Evolutionary conservation across 2,888 invertebrate species (phyloP).

Genomic region (Harpalus rubripes): DNA sequence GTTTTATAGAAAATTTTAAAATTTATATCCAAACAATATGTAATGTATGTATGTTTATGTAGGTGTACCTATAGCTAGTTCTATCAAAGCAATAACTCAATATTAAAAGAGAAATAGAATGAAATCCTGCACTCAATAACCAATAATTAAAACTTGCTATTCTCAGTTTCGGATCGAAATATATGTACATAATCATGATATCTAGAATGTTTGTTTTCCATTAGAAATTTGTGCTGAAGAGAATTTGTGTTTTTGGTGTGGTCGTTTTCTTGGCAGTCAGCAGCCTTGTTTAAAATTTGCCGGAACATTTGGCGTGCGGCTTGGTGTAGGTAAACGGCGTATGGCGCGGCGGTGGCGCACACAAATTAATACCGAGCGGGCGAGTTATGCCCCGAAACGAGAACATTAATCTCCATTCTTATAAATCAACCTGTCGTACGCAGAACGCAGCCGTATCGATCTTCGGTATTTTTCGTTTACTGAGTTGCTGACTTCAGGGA

Average conservation of each 20-base stretch:
- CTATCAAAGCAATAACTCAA: too few relatives aligned
- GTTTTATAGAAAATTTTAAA: too few relatives aligned
- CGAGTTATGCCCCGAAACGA: slow-evolving; percentile 70
- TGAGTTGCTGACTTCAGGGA: slow-evolving; percentile 64
- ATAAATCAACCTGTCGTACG: slow-evolving; percentile 73
- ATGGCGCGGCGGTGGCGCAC: slow-evolving; percentile 52
- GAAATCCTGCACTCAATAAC: too few relatives aligned
- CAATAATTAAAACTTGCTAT: too few relatives aligned
- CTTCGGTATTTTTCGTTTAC: slow-evolving; percentile 66
- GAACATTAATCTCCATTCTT: slow-evolving; percentile 74
- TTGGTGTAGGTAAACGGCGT: slow-evolving; percentile 34
- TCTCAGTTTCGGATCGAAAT: too few relatives aligned
- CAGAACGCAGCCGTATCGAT: slow-evolving; percentile 69
- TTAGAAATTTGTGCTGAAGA: neutral
- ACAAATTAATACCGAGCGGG: slow-evolving; percentile 64
- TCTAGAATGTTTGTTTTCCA: neutral
- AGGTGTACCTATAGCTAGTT: too few relatives aligned
- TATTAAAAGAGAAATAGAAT: too few relatives aligned
- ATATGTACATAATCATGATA: too few relatives aligned
- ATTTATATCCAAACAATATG: too few relatives aligned
- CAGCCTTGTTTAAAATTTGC: slow-evolving; percentile 44
- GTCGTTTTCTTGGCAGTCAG: slow-evolving; percentile 3
- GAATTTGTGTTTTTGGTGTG: neutral
- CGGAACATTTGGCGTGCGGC: slow-evolving; percentile 49
- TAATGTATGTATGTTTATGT: too few relatives aligned